These are phyloP conservation scores for Akabosia matsudoensis DNA, from an alignment of 1,140 invertebrate species.

Conservation along the genomic window DNA sequence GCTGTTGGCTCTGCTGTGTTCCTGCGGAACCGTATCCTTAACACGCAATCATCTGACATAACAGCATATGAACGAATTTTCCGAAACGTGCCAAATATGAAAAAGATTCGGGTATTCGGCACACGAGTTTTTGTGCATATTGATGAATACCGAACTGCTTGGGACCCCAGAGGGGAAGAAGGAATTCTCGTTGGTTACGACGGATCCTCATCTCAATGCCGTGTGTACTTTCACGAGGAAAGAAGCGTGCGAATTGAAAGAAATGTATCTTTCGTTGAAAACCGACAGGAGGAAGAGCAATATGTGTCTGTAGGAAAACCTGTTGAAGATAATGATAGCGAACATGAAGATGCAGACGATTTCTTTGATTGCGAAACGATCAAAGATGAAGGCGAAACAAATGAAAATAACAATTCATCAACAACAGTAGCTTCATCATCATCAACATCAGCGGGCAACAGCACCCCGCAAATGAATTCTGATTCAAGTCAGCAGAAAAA, in stretches of 20 bases:
- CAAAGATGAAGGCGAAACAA: no score
- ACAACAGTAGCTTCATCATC: no score
- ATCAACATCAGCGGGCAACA: no score
- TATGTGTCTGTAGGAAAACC: no score
- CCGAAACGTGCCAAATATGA: constrained; percentile 8
- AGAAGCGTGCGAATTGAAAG: neutral
- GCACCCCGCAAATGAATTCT: no score
- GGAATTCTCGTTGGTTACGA: neutral
- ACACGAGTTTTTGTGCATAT: neutral
- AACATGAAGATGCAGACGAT: no score
- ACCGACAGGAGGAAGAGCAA: no score
- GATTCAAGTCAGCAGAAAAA: no score
- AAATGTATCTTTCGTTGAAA: neutral
- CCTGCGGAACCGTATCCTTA: constrained; percentile 47
- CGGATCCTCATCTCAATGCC: neutral
- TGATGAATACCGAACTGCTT: neutral
- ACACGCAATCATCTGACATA: neutral
- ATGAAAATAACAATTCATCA: no score
- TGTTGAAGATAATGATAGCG: no score
- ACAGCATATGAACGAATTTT: constrained; percentile 47
- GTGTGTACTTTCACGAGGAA: neutral
- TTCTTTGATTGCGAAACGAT: no score
- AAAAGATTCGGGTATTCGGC: constrained; percentile 12
- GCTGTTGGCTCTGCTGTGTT: constrained; percentile 47
- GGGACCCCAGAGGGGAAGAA: neutral